Evolutionary conservation across 2,797 vertebrate species (phyloP).

Genomic region (Dicrostonyx torquatus): DNA sequence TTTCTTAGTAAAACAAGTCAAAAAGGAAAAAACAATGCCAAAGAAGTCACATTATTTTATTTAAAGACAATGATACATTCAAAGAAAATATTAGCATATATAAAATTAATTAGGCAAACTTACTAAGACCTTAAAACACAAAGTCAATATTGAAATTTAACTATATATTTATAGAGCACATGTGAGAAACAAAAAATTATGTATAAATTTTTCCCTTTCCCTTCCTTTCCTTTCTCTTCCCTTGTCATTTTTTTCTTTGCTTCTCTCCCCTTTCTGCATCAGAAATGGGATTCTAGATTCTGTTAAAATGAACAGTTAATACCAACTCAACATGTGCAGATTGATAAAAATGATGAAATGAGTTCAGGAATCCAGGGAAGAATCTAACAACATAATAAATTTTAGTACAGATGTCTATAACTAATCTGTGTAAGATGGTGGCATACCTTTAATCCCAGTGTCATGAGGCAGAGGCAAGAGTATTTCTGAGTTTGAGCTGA

Average conservation of each 20-base stretch:
- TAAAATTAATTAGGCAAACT: neutral
- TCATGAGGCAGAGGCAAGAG: neutral
- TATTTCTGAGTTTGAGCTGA: neutral
- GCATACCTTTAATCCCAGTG: neutral
- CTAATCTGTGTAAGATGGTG: no score
- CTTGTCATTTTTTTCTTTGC: neutral
- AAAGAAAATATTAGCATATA: neutral
- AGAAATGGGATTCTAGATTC: neutral
- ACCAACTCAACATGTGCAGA: neutral
- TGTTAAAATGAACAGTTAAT: no score
- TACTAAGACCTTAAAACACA: neutral
- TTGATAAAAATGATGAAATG: neutral
- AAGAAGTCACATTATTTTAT: neutral
- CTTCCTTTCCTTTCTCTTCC: neutral
- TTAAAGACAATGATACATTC: neutral
- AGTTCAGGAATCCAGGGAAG: neutral
- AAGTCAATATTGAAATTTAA: neutral
- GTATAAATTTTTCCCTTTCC: neutral
- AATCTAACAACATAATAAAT: neutral
- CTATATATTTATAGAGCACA: neutral
- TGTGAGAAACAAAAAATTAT: neutral
- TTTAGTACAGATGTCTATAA: neutral
- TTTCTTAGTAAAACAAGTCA: neutral
- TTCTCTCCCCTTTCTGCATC: neutral
- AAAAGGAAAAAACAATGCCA: neutral